These are phyloP conservation scores for Agriopis marginaria DNA, from an alignment of 2,888 invertebrate species.

Conservation along the genomic window DNA sequence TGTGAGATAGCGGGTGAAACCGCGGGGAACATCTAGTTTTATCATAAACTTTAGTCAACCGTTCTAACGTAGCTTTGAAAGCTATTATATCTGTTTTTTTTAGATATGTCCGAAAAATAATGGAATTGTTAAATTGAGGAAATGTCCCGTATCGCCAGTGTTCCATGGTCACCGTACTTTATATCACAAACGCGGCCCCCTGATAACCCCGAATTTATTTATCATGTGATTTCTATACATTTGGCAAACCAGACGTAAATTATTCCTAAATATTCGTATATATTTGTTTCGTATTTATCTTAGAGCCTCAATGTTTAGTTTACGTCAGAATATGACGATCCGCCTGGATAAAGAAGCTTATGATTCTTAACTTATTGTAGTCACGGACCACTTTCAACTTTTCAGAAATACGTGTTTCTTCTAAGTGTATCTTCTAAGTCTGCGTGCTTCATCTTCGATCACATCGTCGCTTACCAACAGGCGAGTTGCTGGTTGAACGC, in stretches of 20 bases:
- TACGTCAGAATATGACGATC: slow-evolving; percentile 2
- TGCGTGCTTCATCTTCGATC: no score
- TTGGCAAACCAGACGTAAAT: slow-evolving; percentile 52
- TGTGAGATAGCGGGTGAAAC: no score
- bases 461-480: no score
- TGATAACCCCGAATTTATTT: slow-evolving; percentile 83
- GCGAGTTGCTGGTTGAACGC: no score
- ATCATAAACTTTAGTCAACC: no score
- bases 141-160: slow-evolving; percentile 8
- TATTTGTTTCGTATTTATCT: slow-evolving; percentile 44
- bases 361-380: neutral
- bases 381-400: no score
- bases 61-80: no score
- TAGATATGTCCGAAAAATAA: neutral
- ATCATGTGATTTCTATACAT: slow-evolving; percentile 76
- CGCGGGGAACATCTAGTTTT: no score
- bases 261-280: slow-evolving; percentile 42
- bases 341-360: neutral
- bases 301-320: slow-evolving; percentile 22
- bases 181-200: slow-evolving; percentile 71
- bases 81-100: no score
- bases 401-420: no score
- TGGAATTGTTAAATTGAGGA: neutral
- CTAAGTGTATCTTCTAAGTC: no score
- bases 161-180: slow-evolving; percentile 59